Conservation (phyloP, 2,113 vertebrate genomes). For the Origma solitaria region DNA sequence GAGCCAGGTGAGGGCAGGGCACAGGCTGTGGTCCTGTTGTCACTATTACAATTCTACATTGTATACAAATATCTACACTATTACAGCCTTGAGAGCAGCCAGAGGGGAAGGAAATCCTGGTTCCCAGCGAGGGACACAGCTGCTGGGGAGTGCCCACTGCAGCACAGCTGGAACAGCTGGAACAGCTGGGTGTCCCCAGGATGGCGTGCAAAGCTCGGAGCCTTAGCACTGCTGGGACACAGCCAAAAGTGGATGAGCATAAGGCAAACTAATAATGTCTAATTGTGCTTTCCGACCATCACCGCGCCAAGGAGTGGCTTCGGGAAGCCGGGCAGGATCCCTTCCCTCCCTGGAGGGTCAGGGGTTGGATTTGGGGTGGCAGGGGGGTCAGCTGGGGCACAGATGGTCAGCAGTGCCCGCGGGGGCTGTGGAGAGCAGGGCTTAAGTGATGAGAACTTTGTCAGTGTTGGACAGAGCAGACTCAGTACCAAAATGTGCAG, state of each 20-base stretch:
- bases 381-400: background rate
- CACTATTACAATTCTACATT: too few species aligned
- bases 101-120: background rate
- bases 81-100: background rate
- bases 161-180: background rate
- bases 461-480: accelerated
- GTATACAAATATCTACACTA: too few species aligned
- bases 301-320: background rate
- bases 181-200: background rate
- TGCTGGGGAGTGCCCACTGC: background rate
- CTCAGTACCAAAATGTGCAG: background rate
- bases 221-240: background rate
- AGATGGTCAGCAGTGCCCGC: background rate
- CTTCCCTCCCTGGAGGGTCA: background rate
- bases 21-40: background rate
- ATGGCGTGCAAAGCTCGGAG: background rate
- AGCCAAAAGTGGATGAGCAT: background rate
- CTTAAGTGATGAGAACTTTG: background rate
- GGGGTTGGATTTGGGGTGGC: background rate
- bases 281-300: background rate
- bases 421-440: background rate
- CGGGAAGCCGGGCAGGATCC: background rate
- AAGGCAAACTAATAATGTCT: background rate
- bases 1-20: background rate
- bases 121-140: background rate